Conservation (phyloP, 2,888 invertebrate genomes). For the Tenodera sinensis region DNA sequence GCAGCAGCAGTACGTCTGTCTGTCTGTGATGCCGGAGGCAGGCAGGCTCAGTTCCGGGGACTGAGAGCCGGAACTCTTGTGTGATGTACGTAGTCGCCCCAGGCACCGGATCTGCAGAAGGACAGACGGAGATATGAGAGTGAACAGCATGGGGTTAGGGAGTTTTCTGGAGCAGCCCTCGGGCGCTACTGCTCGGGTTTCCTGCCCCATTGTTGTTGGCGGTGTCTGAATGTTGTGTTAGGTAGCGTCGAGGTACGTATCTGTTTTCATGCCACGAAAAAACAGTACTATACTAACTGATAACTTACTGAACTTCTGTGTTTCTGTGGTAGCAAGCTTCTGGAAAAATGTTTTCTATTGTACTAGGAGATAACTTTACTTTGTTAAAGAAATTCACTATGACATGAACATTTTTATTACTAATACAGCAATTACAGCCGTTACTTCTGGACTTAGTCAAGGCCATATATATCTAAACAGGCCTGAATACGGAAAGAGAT, state of each 20-base stretch:
- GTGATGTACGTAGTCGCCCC: neutral
- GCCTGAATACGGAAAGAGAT: no score
- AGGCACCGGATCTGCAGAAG: neutral
- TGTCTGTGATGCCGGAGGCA: neutral
- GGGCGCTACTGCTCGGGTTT: neutral
- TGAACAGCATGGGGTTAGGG: neutral
- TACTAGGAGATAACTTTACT: no score
- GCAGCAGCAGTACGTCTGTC: neutral
- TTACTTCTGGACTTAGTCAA: no score
- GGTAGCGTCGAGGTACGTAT: neutral
- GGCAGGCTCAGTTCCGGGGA: constrained; percentile 6
- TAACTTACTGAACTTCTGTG: no score
- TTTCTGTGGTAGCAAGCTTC: no score
- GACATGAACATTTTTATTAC: no score
- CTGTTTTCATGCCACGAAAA: no score
- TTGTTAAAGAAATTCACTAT: no score
- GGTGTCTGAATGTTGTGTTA: neutral
- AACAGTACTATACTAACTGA: no score
- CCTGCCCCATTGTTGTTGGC: neutral
- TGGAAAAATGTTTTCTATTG: no score
- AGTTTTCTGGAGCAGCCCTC: neutral
- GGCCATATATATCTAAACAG: no score
- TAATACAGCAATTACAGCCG: no score
- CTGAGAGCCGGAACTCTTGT: neutral
- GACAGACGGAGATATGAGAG: neutral